Percentiles rank a stretch among this genome's conserved stretches.
Evolutionary conservation across 2,888 invertebrate genomes (phyloP).

Genomic region (Drosophila siamana): DNA sequence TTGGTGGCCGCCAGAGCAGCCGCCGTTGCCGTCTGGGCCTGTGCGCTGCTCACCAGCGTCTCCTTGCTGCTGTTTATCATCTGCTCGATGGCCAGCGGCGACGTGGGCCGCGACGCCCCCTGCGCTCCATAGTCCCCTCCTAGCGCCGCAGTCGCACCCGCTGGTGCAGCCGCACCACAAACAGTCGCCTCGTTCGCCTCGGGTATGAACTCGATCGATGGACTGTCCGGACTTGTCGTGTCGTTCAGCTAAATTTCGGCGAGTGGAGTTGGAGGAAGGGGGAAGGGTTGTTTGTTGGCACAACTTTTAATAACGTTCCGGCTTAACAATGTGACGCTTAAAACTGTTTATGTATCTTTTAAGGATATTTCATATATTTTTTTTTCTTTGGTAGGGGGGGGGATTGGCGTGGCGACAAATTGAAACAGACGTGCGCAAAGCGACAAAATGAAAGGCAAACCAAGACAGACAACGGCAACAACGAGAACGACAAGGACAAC

Average conservation of each 20-base stretch:
- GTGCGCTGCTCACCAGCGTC: constrained; percentile 75
- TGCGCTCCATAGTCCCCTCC: constrained; percentile 47
- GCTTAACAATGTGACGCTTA: constrained; percentile 25
- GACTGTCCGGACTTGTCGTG: constrained; percentile 81
- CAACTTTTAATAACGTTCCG: constrained; percentile 28
- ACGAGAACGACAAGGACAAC: not conserved
- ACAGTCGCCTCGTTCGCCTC: constrained; percentile 69
- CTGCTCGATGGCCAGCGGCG: constrained; percentile 78
- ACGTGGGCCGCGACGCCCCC: constrained; percentile 85
- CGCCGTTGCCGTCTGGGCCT: constrained; percentile 32
- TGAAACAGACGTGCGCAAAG: constrained; percentile 30
- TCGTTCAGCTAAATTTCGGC: constrained; percentile 67
- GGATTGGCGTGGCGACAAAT: constrained; percentile 24
- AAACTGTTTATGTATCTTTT: constrained; percentile 6
- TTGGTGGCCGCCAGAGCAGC: constrained; percentile 62
- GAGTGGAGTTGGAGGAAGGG: constrained; percentile 8
- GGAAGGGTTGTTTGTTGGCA: constrained; percentile 28
- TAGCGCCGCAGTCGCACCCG: constrained; percentile 14
- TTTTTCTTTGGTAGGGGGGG: constrained; percentile 1
- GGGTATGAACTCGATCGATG: constrained; percentile 81
- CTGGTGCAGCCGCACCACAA: not conserved
- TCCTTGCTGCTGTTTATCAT: constrained; percentile 78
- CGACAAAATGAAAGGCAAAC: constrained; percentile 1
- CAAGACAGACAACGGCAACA: constrained; percentile 4
- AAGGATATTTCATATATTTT: too few relatives aligned